phyloP scores from a whole-genome alignment of 1,140 invertebrate species.

The Tetraneura akinire region DNA sequence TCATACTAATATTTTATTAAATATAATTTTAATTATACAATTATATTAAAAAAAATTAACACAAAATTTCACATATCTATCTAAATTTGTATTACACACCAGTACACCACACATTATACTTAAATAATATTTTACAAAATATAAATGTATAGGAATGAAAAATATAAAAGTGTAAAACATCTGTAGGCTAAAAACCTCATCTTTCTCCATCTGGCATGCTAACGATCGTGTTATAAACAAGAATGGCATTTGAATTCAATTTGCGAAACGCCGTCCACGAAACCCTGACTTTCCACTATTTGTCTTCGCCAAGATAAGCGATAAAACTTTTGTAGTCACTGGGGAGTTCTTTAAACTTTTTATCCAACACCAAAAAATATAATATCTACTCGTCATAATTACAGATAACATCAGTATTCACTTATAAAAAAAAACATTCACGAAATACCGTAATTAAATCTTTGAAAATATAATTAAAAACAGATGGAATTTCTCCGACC shows the following conservation, averaged over 20 bases:
- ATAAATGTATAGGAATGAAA: not conserved
- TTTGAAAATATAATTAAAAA: conserved; percentile 3
- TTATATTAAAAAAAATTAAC: too few species aligned
- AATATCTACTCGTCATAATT: conserved; percentile 24
- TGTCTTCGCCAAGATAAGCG: conserved; percentile 43
- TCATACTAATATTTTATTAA: too few species aligned
- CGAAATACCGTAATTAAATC: not conserved
- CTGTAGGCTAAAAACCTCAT: not conserved
- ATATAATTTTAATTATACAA: too few species aligned
- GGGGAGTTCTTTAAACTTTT: conserved; percentile 32
- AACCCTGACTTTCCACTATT: conserved; percentile 31
- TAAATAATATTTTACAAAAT: too few species aligned
- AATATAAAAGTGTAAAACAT: not conserved
- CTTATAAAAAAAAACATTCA: conserved; percentile 10
- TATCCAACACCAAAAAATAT: conserved; percentile 9
- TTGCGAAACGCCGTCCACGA: conserved; percentile 30
- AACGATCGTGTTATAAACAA: conserved; percentile 30
- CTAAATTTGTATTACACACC: too few species aligned
- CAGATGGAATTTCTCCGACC: not conserved
- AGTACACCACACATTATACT: too few species aligned
- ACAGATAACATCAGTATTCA: conserved; percentile 7
- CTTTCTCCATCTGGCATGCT: conserved; percentile 4
- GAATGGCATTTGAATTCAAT: conserved; percentile 42
- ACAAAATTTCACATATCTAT: too few species aligned
- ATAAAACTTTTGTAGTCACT: conserved; percentile 38